A percentile compares a stretch with the other conserved stretches of the same genome.
phyloP scores from a whole-genome alignment of 2,888 invertebrate genomes.

The Ptycholaimellus sp. region DNA sequence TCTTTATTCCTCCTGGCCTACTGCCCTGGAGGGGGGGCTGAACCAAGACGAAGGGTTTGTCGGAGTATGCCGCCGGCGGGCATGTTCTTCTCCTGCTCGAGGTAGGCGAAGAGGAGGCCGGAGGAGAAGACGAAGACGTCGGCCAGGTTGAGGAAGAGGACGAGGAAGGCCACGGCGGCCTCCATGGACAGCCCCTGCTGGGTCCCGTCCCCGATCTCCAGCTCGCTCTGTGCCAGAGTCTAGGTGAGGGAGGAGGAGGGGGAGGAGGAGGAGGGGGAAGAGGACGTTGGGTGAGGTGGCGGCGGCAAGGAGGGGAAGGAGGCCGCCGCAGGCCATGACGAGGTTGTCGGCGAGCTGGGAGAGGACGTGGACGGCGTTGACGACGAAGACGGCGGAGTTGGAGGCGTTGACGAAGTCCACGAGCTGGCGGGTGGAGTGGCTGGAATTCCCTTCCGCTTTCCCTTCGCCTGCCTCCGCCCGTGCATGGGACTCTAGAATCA shows the following conservation, averaged over 20 bases:
- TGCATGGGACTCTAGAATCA: no score
- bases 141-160: slow-evolving; percentile 87
- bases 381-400: slow-evolving; percentile 98
- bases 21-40: no score
- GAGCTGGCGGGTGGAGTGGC: no score
- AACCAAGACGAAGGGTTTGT: slow-evolving; percentile 74
- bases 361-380: slow-evolving; percentile 93
- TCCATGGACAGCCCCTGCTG: slow-evolving; percentile 88
- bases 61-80: slow-evolving; percentile 90
- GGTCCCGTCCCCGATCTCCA: slow-evolving; percentile 90
- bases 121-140: slow-evolving; percentile 95
- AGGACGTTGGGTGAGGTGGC: slow-evolving; percentile 94
- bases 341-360: slow-evolving; percentile 95
- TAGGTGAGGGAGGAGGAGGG: no score
- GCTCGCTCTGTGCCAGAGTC: slow-evolving; percentile 91
- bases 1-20: no score
- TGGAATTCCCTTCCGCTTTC: no score
- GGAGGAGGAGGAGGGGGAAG: no score
- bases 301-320: slow-evolving; percentile 78
- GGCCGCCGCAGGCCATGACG: slow-evolving; percentile 56
- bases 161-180: slow-evolving; percentile 89
- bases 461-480: no score
- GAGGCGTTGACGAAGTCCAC: no score
- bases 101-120: slow-evolving; percentile 80
- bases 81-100: slow-evolving; percentile 99